Base-by-base conservation (phyloP, 2,888 invertebrate species). In the Sesia bembeciformis region DNA sequence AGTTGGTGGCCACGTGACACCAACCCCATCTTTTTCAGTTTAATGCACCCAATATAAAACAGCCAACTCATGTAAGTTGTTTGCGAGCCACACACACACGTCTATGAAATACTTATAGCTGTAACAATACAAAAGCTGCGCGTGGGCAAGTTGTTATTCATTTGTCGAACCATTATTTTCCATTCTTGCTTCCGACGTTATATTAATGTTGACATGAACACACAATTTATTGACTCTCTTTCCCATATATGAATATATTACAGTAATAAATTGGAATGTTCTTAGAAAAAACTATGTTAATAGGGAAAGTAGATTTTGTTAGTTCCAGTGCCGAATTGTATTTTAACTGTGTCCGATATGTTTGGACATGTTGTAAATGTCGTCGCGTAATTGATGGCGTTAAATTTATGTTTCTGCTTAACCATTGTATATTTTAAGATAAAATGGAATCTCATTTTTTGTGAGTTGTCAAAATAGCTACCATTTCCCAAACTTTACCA, bases 231-330 rank as follows among this genome's bases (percentile, higher is more conserved):
- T 39, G 50, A 23, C 7, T 50, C 39, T 46, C n/a, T 46, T 23
- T 8, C 46, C 39, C 50, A 39, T 50, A 50, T 50, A 7, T 6
- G 39, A 50, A 50, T 50, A 23, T 23, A 23, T 2, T 23, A 23
- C 23, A 46, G 7, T 23, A 5, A 46, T 46, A 50, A 50, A 50
- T 50, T 50, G 38, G 8, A 39, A 38, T 5, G 50, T 50, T 50
- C 39, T 50, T 46, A 7, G 8, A 23, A 62, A 62, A 60, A 68
- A 72, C 59, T 61, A 62, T 68, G 71, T 59, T 70, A 72, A 72
- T 67, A 68, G 65, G 62, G 67, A 69, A 67, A 69, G 68, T 62
- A 58, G 57, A 57, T 57, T 61, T 57, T 59, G 59, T 39, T 50
- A 49, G 54, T 53, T 55, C 53, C 23, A 46, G 23, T 46, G 46